Percentiles rank a stretch among this genome's conserved stretches.
phyloP scores from a whole-genome alignment of 2,113 vertebrate species.

The Uropsilus gracilis region DNA sequence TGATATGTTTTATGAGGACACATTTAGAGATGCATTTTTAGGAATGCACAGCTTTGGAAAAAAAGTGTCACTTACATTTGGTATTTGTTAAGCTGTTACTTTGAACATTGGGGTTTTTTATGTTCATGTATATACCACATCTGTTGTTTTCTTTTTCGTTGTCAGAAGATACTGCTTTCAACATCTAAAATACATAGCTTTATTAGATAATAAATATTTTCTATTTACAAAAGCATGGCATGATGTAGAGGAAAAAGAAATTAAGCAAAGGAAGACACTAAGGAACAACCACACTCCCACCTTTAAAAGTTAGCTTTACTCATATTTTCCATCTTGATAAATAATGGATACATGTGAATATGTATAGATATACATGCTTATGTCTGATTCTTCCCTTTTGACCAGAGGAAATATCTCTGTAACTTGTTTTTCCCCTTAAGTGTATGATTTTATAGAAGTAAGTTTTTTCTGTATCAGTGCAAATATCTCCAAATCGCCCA shows the following conservation, averaged over 20 bases:
- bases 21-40: slow-evolving; percentile 15
- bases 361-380: background rate
- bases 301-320: background rate
- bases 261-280: slow-evolving; percentile 11
- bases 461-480: background rate
- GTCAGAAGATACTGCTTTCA: slow-evolving; percentile 3
- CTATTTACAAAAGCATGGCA: background rate
- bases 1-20: background rate
- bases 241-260: background rate
- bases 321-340: background rate
- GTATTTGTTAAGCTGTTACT: background rate
- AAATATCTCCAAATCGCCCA: background rate
- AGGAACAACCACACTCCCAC: background rate
- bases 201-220: background rate
- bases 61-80: background rate
- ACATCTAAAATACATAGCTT: slow-evolving; percentile 20
- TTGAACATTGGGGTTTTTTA: background rate
- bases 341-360: background rate
- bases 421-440: background rate
- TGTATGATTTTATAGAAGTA: background rate
- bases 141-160: background rate
- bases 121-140: background rate
- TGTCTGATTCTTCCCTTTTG: background rate
- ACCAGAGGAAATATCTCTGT: background rate
- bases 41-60: background rate